Conservation (phyloP, 2,888 invertebrate genomes). For the Orchesella flavescens region DNA sequence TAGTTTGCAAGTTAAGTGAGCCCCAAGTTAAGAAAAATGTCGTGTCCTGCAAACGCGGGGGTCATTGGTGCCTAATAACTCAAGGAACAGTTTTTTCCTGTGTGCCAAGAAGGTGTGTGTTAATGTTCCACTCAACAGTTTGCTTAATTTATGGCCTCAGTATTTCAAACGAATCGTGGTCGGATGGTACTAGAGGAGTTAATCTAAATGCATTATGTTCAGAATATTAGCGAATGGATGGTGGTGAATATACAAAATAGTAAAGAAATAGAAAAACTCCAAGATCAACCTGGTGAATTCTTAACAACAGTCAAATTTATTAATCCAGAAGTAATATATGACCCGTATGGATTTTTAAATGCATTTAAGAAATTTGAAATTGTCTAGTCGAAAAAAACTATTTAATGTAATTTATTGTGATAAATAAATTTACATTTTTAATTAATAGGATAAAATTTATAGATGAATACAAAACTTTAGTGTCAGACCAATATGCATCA, state of each 20-base stretch:
- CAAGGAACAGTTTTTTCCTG: slow-evolving; percentile 28
- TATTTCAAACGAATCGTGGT: not conserved
- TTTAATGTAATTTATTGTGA: not conserved
- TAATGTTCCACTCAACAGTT: slow-evolving; percentile 37
- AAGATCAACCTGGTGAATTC: not conserved
- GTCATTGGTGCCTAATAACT: slow-evolving; percentile 59
- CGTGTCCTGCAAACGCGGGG: slow-evolving; percentile 56
- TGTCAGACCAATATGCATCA: too few species aligned
- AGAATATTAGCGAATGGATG: slow-evolving; percentile 4
- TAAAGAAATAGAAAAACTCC: slow-evolving; percentile 13
- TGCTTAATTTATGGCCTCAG: slow-evolving; percentile 45
- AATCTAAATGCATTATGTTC: slow-evolving; percentile 36
- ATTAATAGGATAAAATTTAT: too few species aligned
- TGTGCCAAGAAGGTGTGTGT: slow-evolving; percentile 61
- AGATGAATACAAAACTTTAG: too few species aligned
- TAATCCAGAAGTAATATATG: slow-evolving; percentile 63
- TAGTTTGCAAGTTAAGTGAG: slow-evolving; percentile 53
- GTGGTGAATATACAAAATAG: slow-evolving; percentile 39
- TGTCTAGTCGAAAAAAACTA: not conserved
- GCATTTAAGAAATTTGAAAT: slow-evolving; percentile 26
- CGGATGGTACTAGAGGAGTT: slow-evolving; percentile 8
- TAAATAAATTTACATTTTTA: not conserved
- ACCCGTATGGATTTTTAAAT: slow-evolving; percentile 47
- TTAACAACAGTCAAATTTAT: slow-evolving; percentile 36
- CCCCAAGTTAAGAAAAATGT: slow-evolving; percentile 31